Conservation (phyloP, 2,888 invertebrate genomes). For the Meta bourneti region DNA sequence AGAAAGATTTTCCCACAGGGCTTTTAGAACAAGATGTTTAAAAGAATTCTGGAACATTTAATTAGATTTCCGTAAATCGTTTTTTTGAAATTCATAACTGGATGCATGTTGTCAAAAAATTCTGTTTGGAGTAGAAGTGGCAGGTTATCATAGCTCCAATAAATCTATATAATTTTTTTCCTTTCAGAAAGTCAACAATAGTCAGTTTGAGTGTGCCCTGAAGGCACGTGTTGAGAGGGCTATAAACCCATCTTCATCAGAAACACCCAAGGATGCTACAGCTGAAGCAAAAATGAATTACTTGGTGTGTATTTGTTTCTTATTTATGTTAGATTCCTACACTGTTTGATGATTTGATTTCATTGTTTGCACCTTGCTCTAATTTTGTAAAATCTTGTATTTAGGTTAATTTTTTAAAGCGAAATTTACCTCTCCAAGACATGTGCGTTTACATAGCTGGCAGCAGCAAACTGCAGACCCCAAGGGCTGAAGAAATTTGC, state of each 20-base stretch:
- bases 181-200: slow-evolving; percentile 71
- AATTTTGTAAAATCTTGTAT: background rate
- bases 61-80: too few relatives aligned
- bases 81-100: too few relatives aligned
- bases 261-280: slow-evolving; percentile 75
- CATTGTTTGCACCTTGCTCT: background rate
- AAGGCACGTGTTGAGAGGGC: slow-evolving; percentile 76
- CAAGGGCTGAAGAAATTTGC: slow-evolving; percentile 76
- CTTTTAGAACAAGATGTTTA: too few relatives aligned
- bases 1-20: too few relatives aligned
- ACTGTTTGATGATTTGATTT: background rate
- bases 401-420: slow-evolving; percentile 76
- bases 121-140: too few relatives aligned
- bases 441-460: slow-evolving; percentile 77
- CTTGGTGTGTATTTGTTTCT: slow-evolving; percentile 55
- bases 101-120: too few relatives aligned
- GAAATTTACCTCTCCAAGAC: slow-evolving; percentile 76
- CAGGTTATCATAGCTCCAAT: too few relatives aligned
- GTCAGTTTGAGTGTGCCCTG: slow-evolving; percentile 72
- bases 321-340: too few relatives aligned
- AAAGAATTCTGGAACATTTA: too few relatives aligned
- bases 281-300: slow-evolving; percentile 77
- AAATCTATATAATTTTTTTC: slow-evolving; percentile 4
- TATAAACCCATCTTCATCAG: slow-evolving; percentile 77
- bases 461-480: slow-evolving; percentile 74